Evolutionary conservation across 2,888 invertebrate species (phyloP).

Genomic region (Criorhina ranunculi): DNA sequence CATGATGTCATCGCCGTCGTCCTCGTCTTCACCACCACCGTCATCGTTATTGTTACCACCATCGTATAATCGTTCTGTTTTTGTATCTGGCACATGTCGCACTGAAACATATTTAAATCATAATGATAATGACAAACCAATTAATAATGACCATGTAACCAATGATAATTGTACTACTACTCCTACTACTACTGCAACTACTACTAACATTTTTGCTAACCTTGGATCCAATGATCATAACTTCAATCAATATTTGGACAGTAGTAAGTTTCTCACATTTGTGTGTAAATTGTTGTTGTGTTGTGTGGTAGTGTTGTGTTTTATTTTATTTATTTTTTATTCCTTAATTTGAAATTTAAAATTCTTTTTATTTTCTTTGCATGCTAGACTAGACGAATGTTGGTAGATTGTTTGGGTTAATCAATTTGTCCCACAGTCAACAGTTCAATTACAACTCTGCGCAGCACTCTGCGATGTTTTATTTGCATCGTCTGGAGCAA

Average conservation of each 20-base stretch:
- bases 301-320: slow-evolving; percentile 55
- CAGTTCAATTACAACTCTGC: not conserved
- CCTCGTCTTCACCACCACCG: slow-evolving; percentile 43
- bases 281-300: slow-evolving; percentile 59
- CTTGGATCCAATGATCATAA: slow-evolving; percentile 78
- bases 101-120: slow-evolving; percentile 58
- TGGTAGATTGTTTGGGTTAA: slow-evolving; percentile 28
- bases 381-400: slow-evolving; percentile 45
- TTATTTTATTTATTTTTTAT: slow-evolving; percentile 14
- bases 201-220: slow-evolving; percentile 78
- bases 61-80: slow-evolving; percentile 54
- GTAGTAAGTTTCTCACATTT: slow-evolving; percentile 81
- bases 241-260: slow-evolving; percentile 82
- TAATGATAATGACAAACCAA: slow-evolving; percentile 63
- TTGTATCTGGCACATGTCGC: slow-evolving; percentile 68
- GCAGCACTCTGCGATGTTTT: slow-evolving; percentile 1
- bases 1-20: slow-evolving; percentile 63
- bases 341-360: slow-evolving; percentile 5
- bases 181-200: slow-evolving; percentile 71
- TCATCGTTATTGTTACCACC: slow-evolving; percentile 63
- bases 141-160: slow-evolving; percentile 67
- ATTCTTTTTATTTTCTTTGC: slow-evolving; percentile 54
- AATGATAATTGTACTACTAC: slow-evolving; percentile 69
- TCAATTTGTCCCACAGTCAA: not conserved
- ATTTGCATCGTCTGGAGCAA: not conserved